Conservation (phyloP, 2,113 vertebrate species). For the Pycnonotus jocosus region DNA sequence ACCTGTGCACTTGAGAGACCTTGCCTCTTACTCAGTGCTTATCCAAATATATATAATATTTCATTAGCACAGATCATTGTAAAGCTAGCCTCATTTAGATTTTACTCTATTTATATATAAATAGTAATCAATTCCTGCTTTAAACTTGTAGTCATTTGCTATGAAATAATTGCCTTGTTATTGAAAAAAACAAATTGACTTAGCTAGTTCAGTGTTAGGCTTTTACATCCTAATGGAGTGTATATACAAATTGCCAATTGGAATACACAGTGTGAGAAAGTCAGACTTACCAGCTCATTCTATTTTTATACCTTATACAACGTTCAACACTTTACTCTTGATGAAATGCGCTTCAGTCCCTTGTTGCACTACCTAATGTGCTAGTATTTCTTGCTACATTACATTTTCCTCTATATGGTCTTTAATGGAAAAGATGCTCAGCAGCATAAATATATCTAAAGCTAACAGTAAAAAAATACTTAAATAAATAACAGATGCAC, state of each 20-base stretch:
- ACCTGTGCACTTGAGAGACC: neutral
- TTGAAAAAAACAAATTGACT: constrained; percentile 23
- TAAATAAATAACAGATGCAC: constrained; percentile 36
- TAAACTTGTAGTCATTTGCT: neutral
- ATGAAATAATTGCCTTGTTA: constrained; percentile 38
- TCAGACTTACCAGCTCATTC: neutral
- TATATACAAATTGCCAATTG: constrained; percentile 24
- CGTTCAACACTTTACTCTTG: neutral
- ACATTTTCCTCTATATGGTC: constrained; percentile 33
- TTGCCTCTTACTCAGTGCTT: constrained; percentile 18
- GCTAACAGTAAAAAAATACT: constrained; percentile 9
- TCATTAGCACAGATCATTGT: constrained; percentile 9
- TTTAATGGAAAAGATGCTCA: constrained; percentile 42
- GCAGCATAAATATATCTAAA: constrained; percentile 27
- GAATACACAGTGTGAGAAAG: constrained; percentile 11
- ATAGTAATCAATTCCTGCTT: neutral
- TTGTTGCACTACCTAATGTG: constrained; percentile 42
- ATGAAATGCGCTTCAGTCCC: constrained; percentile 44
- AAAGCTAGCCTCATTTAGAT: neutral
- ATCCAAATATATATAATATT: constrained; percentile 20
- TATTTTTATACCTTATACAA: constrained; percentile 11
- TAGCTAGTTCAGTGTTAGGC: neutral
- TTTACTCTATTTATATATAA: neutral
- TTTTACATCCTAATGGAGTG: neutral
- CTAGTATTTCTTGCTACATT: constrained; percentile 53